Conservation (phyloP, 2,888 invertebrate species). For the Podabrus alpinus region DNA sequence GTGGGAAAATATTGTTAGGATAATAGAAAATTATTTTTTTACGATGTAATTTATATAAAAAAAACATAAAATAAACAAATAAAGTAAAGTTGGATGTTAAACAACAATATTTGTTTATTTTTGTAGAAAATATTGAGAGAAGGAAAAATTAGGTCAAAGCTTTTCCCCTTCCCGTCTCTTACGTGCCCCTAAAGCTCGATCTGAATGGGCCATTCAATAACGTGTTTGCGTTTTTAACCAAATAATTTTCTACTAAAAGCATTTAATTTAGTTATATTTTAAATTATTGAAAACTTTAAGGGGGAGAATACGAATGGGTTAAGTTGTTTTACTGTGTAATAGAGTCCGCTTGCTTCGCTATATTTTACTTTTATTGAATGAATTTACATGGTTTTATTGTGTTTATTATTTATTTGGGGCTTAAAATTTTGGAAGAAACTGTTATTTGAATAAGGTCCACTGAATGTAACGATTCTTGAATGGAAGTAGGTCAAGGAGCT, state of each 20-base stretch:
- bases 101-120: constrained; percentile 37
- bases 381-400: neutral
- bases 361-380: neutral
- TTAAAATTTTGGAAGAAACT: neutral
- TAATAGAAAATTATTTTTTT: neutral
- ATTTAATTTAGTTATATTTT: constrained; percentile 6
- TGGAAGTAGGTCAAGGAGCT: constrained; percentile 5
- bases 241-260: constrained; percentile 19
- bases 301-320: neutral
- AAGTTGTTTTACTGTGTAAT: neutral
- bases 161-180: constrained; percentile 29
- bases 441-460: neutral
- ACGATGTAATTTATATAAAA: neutral
- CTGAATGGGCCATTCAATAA: constrained; percentile 43
- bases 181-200: constrained; percentile 31
- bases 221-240: constrained; percentile 16
- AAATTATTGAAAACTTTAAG: neutral
- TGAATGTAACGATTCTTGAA: constrained; percentile 14
- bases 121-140: constrained; percentile 26
- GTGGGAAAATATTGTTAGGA: neutral
- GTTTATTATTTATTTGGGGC: neutral
- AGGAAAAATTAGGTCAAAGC: constrained; percentile 39
- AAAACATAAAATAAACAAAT: constrained; percentile 15
- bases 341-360: neutral
- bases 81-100: constrained; percentile 22